Base-by-base conservation (phyloP, 2,888 invertebrate genomes). In the Hirtodrosophila confusa region DNA sequence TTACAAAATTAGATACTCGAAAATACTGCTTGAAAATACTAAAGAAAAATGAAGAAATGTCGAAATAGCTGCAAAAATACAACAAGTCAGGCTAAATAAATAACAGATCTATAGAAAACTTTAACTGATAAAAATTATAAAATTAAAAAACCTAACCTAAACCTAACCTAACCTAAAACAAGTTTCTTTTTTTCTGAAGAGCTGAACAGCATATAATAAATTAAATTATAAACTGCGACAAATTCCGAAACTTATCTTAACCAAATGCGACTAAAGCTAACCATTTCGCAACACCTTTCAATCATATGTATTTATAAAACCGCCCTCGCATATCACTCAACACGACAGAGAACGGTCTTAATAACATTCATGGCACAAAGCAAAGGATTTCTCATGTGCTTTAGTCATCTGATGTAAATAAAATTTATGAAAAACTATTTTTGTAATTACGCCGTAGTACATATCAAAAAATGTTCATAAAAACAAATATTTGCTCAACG, bases 261-360 rank as follows among this genome's bases (percentile, higher is more conserved):
- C 7, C 0, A 31, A 31, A 31, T 31, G 31, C 31, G 7, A 1
- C 5, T 31, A 27, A 6, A 17, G 17, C 17, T 17, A 17, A 17
- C 17, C 17, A 2, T 17, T 17, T 17, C 17, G 17, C 17, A 31
- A 31, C 3, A 6, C 7, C 31, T 3, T 31, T 31, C 31, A 31
- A 27, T 27, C 3, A 1, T 27, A 27, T 5, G 27, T 12, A 41
- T 29, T 17, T 27, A 24, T 8, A 3, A 5, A 43, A n/a, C 53
- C 45, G 31, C 75, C 75, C 75, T 74, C 75, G 69, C 49, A 39
- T 37, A 48, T 44, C 62, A 49, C 17, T 58, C 68, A 47, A n/a
- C 65, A 66, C 33, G 43, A 35, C 17, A 40, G 17, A 4, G 12
- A 43, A 24, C 8, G 40, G 11, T 54, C n/a, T 37, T n/a, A 47